Evolutionary conservation across 2,888 invertebrate genomes (phyloP).

Genomic region (Drosophila paranaensis): DNA sequence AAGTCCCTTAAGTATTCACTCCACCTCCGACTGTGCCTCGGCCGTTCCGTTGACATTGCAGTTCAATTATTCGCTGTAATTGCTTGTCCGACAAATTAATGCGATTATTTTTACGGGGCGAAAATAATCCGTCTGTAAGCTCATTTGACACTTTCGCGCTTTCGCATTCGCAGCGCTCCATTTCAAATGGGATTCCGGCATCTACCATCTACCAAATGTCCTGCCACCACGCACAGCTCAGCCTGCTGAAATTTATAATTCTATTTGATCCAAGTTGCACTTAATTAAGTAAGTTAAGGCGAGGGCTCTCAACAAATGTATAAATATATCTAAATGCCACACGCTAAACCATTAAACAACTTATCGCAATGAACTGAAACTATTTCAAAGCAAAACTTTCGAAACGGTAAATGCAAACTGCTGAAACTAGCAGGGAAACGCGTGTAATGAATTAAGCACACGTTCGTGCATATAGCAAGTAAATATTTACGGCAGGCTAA

Average conservation of each 20-base stretch:
- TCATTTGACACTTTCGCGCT: conserved; percentile 68
- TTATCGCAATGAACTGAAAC: not conserved
- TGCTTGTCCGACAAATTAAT: conserved; percentile 73
- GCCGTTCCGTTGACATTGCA: conserved; percentile 20
- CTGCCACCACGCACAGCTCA: not conserved
- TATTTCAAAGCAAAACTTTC: not conserved
- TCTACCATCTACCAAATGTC: not conserved
- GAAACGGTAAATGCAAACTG: not conserved
- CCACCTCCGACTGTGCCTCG: too few relatives aligned
- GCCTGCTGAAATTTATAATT: conserved; percentile 35
- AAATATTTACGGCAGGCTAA: conserved; percentile 35
- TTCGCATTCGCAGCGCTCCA: conserved; percentile 38
- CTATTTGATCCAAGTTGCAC: conserved; percentile 22
- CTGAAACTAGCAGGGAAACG: not conserved
- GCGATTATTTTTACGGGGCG: conserved; percentile 73
- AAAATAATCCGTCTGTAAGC: conserved; percentile 69
- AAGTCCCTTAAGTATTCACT: conserved; percentile 26
- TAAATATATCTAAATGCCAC: not conserved
- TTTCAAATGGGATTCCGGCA: conserved; percentile 9
- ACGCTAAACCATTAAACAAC: not conserved
- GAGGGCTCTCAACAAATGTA: not conserved
- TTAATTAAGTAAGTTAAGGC: conserved; percentile 22
- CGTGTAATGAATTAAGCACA: conserved; percentile 13
- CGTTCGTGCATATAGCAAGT: not conserved
- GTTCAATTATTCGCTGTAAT: conserved; percentile 56